phyloP scores from a whole-genome alignment of 1,140 invertebrate genomes.

The Belonocnema kinseyi region DNA sequence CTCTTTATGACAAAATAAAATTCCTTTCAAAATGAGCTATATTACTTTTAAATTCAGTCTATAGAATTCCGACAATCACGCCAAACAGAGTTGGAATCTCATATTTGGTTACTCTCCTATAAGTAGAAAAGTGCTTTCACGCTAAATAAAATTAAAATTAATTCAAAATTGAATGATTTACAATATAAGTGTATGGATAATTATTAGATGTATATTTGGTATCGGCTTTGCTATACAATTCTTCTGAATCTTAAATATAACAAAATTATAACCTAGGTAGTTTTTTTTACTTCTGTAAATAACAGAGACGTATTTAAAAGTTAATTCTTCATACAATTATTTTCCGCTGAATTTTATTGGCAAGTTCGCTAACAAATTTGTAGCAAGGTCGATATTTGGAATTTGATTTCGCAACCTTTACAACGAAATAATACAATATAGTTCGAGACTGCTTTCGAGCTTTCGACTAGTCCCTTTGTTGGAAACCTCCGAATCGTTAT shows the following conservation, averaged over 20 bases:
- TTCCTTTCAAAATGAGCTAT: no score
- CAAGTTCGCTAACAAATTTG: not conserved
- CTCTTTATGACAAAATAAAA: no score
- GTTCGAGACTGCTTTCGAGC: constrained; percentile 27
- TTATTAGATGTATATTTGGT: no score
- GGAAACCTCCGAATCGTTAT: constrained; percentile 54
- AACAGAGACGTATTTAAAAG: not conserved
- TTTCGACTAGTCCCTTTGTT: constrained; percentile 48
- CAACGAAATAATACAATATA: constrained; percentile 16
- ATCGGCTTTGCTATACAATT: not conserved
- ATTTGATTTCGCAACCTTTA: not conserved
- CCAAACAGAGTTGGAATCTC: no score
- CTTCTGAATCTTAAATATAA: not conserved
- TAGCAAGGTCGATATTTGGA: not conserved
- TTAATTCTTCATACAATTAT: no score
- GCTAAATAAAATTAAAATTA: no score
- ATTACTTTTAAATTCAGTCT: no score
- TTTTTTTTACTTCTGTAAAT: not conserved
- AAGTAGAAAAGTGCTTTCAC: not conserved
- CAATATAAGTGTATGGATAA: no score
- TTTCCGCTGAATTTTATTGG: not conserved
- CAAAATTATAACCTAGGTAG: not conserved
- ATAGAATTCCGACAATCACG: no score
- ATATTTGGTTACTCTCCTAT: no score
- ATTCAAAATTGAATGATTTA: no score